Evolutionary conservation across 2,797 vertebrate species (phyloP).

Genomic region (Bradypodion pumilum): DNA sequence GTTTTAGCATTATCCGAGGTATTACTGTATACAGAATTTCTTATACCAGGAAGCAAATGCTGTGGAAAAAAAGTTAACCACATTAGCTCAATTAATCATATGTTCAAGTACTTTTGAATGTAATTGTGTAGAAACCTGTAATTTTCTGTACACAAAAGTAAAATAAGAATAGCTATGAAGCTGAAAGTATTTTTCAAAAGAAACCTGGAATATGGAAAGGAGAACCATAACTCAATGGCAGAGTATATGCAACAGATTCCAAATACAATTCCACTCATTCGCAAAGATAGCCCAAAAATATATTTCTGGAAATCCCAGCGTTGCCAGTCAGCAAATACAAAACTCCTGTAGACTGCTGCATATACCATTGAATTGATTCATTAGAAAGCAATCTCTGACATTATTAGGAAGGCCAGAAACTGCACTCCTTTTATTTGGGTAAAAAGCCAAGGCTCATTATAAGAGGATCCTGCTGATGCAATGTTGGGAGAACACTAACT

Average conservation of each 20-base stretch:
- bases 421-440: background rate
- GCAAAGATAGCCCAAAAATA: background rate
- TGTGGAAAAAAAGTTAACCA: background rate
- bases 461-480: background rate
- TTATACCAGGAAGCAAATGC: background rate
- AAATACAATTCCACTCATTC: background rate
- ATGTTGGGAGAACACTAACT: background rate
- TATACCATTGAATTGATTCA: background rate
- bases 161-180: constrained; percentile 34
- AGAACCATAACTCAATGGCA: background rate
- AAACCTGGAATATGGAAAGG: background rate
- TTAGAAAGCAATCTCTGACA: background rate
- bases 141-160: background rate
- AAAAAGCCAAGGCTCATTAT: background rate
- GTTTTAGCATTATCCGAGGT: too few species aligned
- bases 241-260: background rate
- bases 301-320: too few species aligned
- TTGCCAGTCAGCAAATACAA: background rate
- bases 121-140: background rate
- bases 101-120: background rate
- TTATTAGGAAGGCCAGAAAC: constrained; percentile 14
- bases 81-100: background rate
- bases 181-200: constrained; percentile 41
- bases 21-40: background rate
- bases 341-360: background rate